Base-by-base conservation (phyloP, 92 coral and sea anemone genomes). In the Palythoa caribaeorum region DNA sequence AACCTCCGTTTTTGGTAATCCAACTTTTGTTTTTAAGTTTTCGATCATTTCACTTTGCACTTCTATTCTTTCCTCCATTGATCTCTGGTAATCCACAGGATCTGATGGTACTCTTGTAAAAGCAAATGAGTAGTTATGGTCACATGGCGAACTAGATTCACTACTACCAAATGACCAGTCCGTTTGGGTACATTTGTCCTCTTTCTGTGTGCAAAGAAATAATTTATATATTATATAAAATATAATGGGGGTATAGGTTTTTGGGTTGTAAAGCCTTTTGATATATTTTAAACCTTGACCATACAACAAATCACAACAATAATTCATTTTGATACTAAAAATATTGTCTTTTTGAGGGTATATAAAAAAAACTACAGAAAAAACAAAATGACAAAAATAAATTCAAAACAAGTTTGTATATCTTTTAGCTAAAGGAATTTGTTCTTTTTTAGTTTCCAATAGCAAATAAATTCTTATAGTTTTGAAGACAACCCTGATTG, bases 241-340 rank as follows among this genome's bases (percentile, higher is more conserved):
- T 28, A 28, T 66, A 66, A 66, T 66, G 72, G 38, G 72, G 38
- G 38, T 66, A 1, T 21, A 21, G 15, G 36, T 66, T n/a, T 66
- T 66, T 66, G 72, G 72, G 72, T 21, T 66, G 38, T 21, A 66
- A 66, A 66, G 72, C 72, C 72, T 66, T 66, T n/a, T 66, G 72
- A 19, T 66, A 66, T 66, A 2, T 66, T 66, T 66, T 66, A 57
- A 57, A 57, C 38, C 72, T 66, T 66, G 35, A 66, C 38, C 38
- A 66, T 66, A 66, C 72, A 66, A 66, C 38, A 66, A 66, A 66
- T 21, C 72, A 66, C 72, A 66, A 66, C 72, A 66, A 60, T 60
- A 60, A 66, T 66, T 66, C 1, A 66, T 66, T 66, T 66, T 66
- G 72, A 66, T 66, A 4, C 38, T 66, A 66, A 66, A 66, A 66